phyloP scores from a whole-genome alignment of 2,888 invertebrate species.

The Drosophila dives region DNA sequence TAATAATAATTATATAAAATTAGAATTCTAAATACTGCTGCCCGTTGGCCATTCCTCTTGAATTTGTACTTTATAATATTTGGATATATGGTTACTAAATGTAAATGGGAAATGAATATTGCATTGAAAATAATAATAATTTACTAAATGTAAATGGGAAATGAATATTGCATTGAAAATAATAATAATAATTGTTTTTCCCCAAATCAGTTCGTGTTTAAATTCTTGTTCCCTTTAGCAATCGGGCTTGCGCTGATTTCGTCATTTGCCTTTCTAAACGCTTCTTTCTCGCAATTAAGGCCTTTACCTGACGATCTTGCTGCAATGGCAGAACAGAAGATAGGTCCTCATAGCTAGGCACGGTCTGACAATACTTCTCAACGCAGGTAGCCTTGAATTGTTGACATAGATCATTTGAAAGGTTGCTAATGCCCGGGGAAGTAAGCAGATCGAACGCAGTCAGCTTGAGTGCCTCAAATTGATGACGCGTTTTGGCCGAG shows the following conservation, averaged over 20 bases:
- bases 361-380: conserved; percentile 43
- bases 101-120: conserved; percentile 10
- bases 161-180: conserved; percentile 5
- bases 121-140: conserved; percentile 9
- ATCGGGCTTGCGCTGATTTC: conserved; percentile 1
- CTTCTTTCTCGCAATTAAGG: conserved; percentile 46
- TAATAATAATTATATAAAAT: not conserved
- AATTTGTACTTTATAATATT: conserved; percentile 23
- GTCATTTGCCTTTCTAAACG: conserved; percentile 38
- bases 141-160: conserved; percentile 22
- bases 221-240: conserved; percentile 1
- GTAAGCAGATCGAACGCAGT: conserved; percentile 82
- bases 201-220: conserved; percentile 3
- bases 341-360: conserved; percentile 58
- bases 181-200: conserved; percentile 4
- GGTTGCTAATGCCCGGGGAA: conserved; percentile 45
- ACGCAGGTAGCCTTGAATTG: conserved; percentile 59
- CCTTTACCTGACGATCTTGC: conserved; percentile 52
- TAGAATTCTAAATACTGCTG: conserved; percentile 47
- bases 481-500: conserved; percentile 59
- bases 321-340: conserved; percentile 29
- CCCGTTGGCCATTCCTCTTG: conserved; percentile 62
- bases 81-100: conserved; percentile 19
- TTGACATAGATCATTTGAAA: conserved; percentile 19
- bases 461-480: conserved; percentile 57